Evolutionary conservation across 1,140 invertebrate genomes (phyloP).

Genomic region (Orius insidiosus): DNA sequence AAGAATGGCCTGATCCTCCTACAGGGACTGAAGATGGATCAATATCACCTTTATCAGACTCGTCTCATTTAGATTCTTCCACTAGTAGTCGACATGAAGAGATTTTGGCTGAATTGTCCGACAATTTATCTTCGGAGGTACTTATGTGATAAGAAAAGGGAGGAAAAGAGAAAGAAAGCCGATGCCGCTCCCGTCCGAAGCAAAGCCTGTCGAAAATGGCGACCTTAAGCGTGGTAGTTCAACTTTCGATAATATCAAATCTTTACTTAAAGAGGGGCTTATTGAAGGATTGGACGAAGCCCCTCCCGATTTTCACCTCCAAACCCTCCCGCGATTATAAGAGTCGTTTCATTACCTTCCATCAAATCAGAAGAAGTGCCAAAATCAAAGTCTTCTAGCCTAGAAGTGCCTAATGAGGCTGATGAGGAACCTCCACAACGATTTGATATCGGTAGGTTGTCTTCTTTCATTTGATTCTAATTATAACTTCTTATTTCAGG

Average conservation of each 20-base stretch:
- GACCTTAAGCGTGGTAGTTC: slow-evolving; percentile 52
- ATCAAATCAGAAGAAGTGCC: slow-evolving; percentile 33
- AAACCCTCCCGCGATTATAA: slow-evolving; percentile 39
- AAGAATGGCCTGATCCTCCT: slow-evolving; percentile 47
- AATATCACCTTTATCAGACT: slow-evolving; percentile 47
- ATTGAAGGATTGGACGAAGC: slow-evolving; percentile 34
- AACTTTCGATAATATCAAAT: slow-evolving; percentile 62
- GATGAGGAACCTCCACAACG: slow-evolving; percentile 11
- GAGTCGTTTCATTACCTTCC: slow-evolving; percentile 45
- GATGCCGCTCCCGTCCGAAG: slow-evolving; percentile 26
- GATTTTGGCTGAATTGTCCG: slow-evolving; percentile 28
- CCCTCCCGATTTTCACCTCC: slow-evolving; percentile 32
- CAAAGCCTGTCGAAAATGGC: slow-evolving; percentile 26
- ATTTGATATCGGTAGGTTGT: slow-evolving; percentile 12
- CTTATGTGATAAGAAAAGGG: slow-evolving; percentile 50
- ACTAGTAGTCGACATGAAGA: slow-evolving; percentile 22
- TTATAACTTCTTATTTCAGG: neutral
- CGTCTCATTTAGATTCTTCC: slow-evolving; percentile 21
- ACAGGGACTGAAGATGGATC: slow-evolving; percentile 44
- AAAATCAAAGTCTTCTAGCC: slow-evolving; percentile 14
- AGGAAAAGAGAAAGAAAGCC: slow-evolving; percentile 36
- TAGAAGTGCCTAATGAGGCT: slow-evolving; percentile 9
- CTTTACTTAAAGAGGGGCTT: slow-evolving; percentile 47
- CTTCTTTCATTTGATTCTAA: neutral
- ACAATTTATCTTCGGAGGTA: slow-evolving; percentile 46